Base-by-base conservation (phyloP, 1,140 invertebrate species). In the Philotrypesis tridentata region DNA sequence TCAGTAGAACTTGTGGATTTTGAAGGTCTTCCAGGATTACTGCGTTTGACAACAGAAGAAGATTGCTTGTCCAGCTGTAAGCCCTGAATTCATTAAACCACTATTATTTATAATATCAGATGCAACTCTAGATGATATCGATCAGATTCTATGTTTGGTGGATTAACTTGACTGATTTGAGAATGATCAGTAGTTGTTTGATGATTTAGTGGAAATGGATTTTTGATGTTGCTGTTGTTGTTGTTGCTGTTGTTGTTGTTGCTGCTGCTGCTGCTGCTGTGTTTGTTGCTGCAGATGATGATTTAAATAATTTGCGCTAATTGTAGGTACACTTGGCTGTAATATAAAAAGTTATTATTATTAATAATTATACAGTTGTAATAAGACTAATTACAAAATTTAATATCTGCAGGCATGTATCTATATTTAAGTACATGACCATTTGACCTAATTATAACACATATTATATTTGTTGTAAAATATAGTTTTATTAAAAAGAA, bases 1-100 rank as follows among this genome's bases (percentile, higher is more conserved):
- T 84, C 25, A 2, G 85, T 75, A 0, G 86, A 74, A 48, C 80
- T 85, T 12, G 87, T 70, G 0, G 86, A 80, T 68, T 89, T 90
- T 68, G 84, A 79, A 33, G 89, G 89, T 86, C 88, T 89, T 8
- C 88, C 88, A 33, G 88, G 87, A 71, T 86, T 87, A 55, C 87
- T 90, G 17, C 43, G 76, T 77, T 84, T 84, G 23, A 73, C 63
- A 85, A 85, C 14, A 48, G 80, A 55, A 82, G 61, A 63, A 67
- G 75, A n/a, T 6, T 48, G 17, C 23, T 82, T 83, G 14, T 3
- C 43, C 33, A 61, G 73, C 31, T 8, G 61, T 23, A 80, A 82
- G 1, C 7, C 70, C 31, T 1, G 79, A 37, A 75, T 78, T 78
- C 1, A 82, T 73, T 75, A 70, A 43, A 48, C 40, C 7, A 71